These are phyloP conservation scores for Napeogenes inachia DNA, from an alignment of 2,888 invertebrate species.

Conservation along the genomic window DNA sequence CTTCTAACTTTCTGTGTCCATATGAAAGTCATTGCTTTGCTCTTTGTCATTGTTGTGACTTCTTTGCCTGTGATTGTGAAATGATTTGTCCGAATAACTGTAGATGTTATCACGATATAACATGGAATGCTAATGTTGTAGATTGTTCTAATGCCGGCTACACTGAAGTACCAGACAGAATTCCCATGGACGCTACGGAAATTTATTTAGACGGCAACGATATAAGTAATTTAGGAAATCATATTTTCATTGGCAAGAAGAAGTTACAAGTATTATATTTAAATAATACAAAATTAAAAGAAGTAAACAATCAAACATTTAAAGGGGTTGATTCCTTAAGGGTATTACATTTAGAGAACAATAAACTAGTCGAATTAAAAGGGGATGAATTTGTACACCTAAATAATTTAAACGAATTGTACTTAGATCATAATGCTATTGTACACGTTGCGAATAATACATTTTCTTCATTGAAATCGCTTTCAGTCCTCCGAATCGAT, in stretches of 20 bases:
- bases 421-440: conserved; percentile 88
- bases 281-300: conserved; percentile 85
- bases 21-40: conserved; percentile 91
- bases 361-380: conserved; percentile 83
- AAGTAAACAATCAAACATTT: conserved; percentile 88
- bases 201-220: conserved; percentile 91
- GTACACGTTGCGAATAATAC: conserved; percentile 85
- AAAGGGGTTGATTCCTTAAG: conserved; percentile 85
- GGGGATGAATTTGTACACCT: conserved; percentile 89
- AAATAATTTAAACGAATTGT: conserved; percentile 84
- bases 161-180: conserved; percentile 83
- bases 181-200: conserved; percentile 94
- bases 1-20: conserved; percentile 88
- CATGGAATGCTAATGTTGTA: conserved; percentile 90
- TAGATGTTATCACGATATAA: conserved; percentile 90
- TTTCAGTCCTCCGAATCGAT: conserved; percentile 85
- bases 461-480: conserved; percentile 83
- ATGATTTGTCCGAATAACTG: conserved; percentile 93
- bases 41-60: conserved; percentile 93
- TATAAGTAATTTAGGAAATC: conserved; percentile 86
- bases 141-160: conserved; percentile 87
- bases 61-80: conserved; percentile 93
- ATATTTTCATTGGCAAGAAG: conserved; percentile 91
- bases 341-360: conserved; percentile 87
- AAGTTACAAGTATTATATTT: conserved; percentile 86